Base-by-base conservation (phyloP, 92 coral and sea anemone genomes). In the Anthopleura xanthogrammica region DNA sequence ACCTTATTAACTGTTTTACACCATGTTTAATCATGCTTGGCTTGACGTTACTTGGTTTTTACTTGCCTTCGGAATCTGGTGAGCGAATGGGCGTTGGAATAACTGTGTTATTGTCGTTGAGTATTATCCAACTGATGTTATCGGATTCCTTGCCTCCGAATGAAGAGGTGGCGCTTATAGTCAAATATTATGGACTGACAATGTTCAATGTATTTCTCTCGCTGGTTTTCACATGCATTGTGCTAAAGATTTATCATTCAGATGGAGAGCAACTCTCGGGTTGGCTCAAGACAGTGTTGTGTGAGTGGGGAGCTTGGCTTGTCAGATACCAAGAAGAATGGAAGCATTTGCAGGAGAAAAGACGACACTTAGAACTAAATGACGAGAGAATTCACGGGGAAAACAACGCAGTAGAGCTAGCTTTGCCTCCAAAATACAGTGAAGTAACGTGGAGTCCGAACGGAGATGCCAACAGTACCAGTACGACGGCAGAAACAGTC, bases 21-120 rank as follows among this genome's bases (percentile, higher is more conserved):
- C 98, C 98, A 10, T 94, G 98, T 76, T 81, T 94, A n/a, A 91
- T 94, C 29, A 94, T 94, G 98, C 88, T 94, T 79, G 95, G 90
- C 5, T 82, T 94, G 72, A 94, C 98, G 12, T 77, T 94, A 62
- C 88, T 94, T 12, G 93, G 95, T 0, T 94, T 91, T 82, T 94
- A 87, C 29, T 74, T 94, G 73, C 98, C 98, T 22, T 89, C 92
- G 36, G 98, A 91, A 65, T 92, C 95, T 24, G 98, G 98, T 11
- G 98, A 94, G 71, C 89, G 98, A 13, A 94, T 94, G 98, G 95
- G 98, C 3, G 95, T 94, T 3, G 98, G 98, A 56, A 94, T 94
- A 60, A 94, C 98, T 54, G 95, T 94, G 66, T 58, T 94, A 54
- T 77, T 94, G 22, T 94, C 98, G 5, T 76, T 94, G n/a, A 94